These are phyloP conservation scores for Hephaestus fuliginosus DNA, from an alignment of 2,797 vertebrate species.

Conservation along the genomic window DNA sequence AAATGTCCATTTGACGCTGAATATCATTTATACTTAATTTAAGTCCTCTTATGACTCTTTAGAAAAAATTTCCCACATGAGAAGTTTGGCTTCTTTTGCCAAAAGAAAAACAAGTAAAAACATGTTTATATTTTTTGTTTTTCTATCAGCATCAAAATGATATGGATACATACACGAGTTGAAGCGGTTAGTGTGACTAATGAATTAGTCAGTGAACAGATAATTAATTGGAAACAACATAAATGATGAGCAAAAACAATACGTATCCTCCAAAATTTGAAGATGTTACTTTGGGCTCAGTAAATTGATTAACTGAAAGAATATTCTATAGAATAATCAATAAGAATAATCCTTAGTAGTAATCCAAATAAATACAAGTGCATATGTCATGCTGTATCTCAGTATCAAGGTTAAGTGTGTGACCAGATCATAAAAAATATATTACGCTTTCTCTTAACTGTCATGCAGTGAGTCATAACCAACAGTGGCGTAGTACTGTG, in stretches of 20 bases:
- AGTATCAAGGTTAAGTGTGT: background rate
- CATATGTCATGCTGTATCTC: background rate
- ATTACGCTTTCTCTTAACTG: background rate
- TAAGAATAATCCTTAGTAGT: background rate
- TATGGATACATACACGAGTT: background rate
- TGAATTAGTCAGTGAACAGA: too few relatives aligned
- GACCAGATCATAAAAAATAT: slow-evolving; percentile 18
- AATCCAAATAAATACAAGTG: background rate
- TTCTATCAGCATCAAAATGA: background rate
- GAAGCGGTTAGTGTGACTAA: background rate
- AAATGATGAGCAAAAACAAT: background rate
- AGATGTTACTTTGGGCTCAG: background rate
- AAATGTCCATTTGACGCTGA: background rate
- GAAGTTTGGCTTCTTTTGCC: background rate
- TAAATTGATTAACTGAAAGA: background rate
- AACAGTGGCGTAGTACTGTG: background rate
- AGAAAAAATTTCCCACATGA: background rate
- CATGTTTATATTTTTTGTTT: background rate
- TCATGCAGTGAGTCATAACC: background rate
- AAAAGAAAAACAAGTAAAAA: background rate
- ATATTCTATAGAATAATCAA: background rate
- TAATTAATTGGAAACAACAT: background rate
- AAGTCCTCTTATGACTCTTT: background rate
- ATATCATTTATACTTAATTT: background rate
- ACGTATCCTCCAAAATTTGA: background rate